Conservation (phyloP, 2,888 invertebrate genomes). For the Patella depressa region DNA sequence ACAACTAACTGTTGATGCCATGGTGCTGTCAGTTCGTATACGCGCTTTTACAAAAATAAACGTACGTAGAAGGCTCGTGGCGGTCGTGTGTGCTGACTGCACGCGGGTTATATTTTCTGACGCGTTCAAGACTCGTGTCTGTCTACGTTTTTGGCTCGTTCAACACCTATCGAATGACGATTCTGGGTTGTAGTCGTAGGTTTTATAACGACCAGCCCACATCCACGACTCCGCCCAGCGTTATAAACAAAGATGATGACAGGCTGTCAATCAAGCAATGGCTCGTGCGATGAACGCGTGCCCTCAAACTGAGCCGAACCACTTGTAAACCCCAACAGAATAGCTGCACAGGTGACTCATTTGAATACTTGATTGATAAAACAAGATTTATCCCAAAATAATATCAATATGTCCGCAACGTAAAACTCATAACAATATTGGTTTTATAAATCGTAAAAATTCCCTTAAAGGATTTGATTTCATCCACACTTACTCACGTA, state of each 20-base stretch:
- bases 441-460: no score
- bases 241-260: constrained; percentile 5
- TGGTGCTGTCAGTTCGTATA: background rate
- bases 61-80: background rate
- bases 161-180: constrained; percentile 1
- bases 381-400: no score
- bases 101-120: background rate
- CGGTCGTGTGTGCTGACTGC: background rate
- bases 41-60: background rate
- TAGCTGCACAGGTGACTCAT: no score
- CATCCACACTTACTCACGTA: no score
- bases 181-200: background rate
- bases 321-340: background rate
- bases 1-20: background rate
- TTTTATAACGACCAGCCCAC: constrained; percentile 6
- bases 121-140: constrained; percentile 6
- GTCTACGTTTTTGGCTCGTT: background rate
- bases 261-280: background rate
- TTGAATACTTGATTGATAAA: no score
- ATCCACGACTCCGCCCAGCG: background rate
- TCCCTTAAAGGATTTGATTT: no score
- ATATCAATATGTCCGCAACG: no score
- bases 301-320: background rate
- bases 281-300: background rate
- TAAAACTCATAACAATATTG: no score